These are phyloP conservation scores for Scaptomyza hsui DNA, from an alignment of 1,140 invertebrate species.

Conservation along the genomic window DNA sequence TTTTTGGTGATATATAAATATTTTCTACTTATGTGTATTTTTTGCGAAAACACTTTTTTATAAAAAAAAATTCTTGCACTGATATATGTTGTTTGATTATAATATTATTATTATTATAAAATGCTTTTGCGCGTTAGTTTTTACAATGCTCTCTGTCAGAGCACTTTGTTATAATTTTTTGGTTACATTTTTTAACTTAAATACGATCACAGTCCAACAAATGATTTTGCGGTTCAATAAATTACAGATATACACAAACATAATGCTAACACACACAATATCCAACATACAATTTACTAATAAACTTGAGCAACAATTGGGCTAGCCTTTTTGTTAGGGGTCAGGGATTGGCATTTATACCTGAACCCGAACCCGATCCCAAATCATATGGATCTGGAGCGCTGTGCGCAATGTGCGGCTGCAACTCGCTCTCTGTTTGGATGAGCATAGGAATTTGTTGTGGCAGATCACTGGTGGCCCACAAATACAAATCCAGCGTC, in stretches of 20 bases:
- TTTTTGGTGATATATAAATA: neutral
- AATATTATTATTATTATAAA: neutral
- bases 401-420: constrained; percentile 35
- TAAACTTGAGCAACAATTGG: neutral
- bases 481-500: constrained; percentile 96
- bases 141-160: constrained; percentile 5
- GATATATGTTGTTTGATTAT: constrained; percentile 13
- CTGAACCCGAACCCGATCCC: neutral
- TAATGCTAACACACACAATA: constrained; percentile 28
- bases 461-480: constrained; percentile 89
- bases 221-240: constrained; percentile 29
- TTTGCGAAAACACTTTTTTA: neutral
- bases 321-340: constrained; percentile 5
- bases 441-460: constrained; percentile 86
- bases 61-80: neutral
- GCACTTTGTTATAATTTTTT: constrained; percentile 44
- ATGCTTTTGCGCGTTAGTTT: constrained; percentile 45
- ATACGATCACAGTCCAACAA: constrained; percentile 68
- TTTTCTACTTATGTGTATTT: neutral
- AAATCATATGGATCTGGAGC: constrained; percentile 49
- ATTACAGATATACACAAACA: constrained; percentile 28
- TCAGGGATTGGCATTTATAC: constrained; percentile 47
- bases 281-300: constrained; percentile 47
- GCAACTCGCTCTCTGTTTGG: constrained; percentile 69
- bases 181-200: constrained; percentile 54